Evolutionary conservation across 2,113 vertebrate species (phyloP).

Genomic region (Ophiodon elongatus): DNA sequence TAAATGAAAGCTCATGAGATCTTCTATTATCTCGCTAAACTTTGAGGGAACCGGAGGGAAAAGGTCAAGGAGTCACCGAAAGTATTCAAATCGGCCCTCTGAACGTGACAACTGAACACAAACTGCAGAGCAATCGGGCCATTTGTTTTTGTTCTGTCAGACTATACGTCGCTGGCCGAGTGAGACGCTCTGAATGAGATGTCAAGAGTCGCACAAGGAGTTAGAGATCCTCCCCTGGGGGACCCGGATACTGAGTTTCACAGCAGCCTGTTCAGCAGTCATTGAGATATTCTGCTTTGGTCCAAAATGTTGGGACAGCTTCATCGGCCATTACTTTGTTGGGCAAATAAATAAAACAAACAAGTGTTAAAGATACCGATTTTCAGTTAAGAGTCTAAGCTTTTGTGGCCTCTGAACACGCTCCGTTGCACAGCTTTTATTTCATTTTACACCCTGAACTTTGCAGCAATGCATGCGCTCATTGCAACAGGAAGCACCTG

Average conservation of each 20-base stretch:
- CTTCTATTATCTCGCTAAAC: background rate
- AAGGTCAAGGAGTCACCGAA: background rate
- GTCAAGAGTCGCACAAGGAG: background rate
- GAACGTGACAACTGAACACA: background rate
- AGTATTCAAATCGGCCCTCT: background rate
- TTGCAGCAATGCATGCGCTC: background rate
- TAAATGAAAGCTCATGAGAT: background rate
- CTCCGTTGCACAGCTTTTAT: background rate
- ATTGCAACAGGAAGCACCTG: background rate
- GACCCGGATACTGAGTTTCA: conserved; percentile 1
- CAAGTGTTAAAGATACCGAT: background rate
- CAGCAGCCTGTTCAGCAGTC: background rate
- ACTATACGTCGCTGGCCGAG: background rate
- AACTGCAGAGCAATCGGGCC: background rate
- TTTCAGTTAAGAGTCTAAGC: background rate
- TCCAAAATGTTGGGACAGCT: background rate
- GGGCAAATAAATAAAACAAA: background rate
- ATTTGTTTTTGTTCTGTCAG: background rate
- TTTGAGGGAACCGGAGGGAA: background rate
- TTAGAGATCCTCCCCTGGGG: background rate
- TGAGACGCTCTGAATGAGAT: background rate
- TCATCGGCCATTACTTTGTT: background rate
- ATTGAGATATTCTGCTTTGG: background rate
- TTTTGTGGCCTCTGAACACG: background rate
- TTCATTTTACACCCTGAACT: background rate